phyloP scores from a whole-genome alignment of 2,888 invertebrate species.

The Zygothrica quintamaculata region DNA sequence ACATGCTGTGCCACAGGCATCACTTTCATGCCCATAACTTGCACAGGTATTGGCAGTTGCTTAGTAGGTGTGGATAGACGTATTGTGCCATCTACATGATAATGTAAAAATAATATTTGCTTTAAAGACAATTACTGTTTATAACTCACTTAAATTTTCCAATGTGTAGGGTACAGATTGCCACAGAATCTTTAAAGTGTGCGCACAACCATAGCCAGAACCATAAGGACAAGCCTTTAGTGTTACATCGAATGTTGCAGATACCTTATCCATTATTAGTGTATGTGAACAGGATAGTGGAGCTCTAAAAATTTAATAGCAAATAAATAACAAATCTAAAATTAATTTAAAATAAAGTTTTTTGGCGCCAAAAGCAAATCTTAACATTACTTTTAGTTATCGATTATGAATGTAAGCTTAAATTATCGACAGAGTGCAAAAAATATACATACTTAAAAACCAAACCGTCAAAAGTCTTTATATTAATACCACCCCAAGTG shows the following conservation, averaged over 20 bases:
- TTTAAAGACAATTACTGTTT: too few species aligned
- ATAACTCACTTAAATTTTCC: conserved; percentile 84
- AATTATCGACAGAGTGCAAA: not conserved
- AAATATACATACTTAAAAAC: conserved; percentile 87
- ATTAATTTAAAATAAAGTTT: too few species aligned
- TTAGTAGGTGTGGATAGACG: conserved; percentile 86
- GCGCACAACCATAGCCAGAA: conserved; percentile 86
- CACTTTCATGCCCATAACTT: conserved; percentile 90
- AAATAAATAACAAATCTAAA: not conserved
- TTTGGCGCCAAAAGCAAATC: too few species aligned
- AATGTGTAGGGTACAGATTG: conserved; percentile 89
- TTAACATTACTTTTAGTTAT: too few species aligned
- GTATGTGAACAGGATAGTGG: conserved; percentile 91
- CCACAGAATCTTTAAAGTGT: conserved; percentile 85
- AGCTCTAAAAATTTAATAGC: conserved; percentile 86
- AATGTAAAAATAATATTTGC: not conserved
- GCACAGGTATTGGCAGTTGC: conserved; percentile 89
- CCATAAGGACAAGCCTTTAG: conserved; percentile 86
- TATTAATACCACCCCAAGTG: conserved; percentile 92
- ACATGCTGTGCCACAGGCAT: conserved; percentile 90
- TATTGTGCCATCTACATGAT: conserved; percentile 86
- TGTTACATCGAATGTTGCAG: conserved; percentile 89
- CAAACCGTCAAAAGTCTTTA: conserved; percentile 93
- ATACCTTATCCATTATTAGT: conserved; percentile 88
- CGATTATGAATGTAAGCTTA: not conserved